These are phyloP conservation scores for Tetranychus urticae DNA, from an alignment of 1,140 invertebrate genomes.

Conservation along the genomic window DNA sequence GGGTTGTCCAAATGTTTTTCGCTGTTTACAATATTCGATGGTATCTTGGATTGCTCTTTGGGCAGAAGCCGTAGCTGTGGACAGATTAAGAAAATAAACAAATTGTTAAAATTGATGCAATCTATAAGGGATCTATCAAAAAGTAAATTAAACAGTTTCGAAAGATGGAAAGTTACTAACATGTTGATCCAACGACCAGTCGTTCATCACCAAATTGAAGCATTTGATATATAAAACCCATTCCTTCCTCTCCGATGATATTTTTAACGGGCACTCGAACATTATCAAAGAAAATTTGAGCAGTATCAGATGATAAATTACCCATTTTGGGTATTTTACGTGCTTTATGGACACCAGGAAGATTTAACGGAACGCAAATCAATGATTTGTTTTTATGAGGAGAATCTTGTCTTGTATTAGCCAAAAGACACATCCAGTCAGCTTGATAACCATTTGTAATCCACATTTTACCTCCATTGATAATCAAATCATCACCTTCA, in stretches of 20 bases:
- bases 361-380: slow-evolving; percentile 31
- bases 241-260: slow-evolving; percentile 33
- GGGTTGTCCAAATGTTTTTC: slow-evolving; percentile 27
- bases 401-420: slow-evolving; percentile 25
- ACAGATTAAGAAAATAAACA: not conserved
- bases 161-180: not conserved
- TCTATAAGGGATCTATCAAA: no score
- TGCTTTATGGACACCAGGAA: slow-evolving; percentile 19
- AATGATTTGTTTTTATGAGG: slow-evolving; percentile 32
- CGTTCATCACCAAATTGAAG: slow-evolving; percentile 34
- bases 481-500: slow-evolving; percentile 28
- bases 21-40: slow-evolving; percentile 26
- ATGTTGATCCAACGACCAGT: slow-evolving; percentile 17
- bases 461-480: slow-evolving; percentile 35
- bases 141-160: not conserved
- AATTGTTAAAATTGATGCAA: not conserved
- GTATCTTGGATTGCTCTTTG: slow-evolving; percentile 24
- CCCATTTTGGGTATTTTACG: slow-evolving; percentile 30
- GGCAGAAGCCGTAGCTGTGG: slow-evolving; percentile 20
- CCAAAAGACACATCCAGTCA: slow-evolving; percentile 34
- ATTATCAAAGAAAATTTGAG: slow-evolving; percentile 34
- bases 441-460: slow-evolving; percentile 31
- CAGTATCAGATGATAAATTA: slow-evolving; percentile 30
- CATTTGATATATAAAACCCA: slow-evolving; percentile 36
- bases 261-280: slow-evolving; percentile 27